These are phyloP conservation scores for Agraylea sexmaculata DNA, from an alignment of 1,140 invertebrate genomes.

Conservation along the genomic window DNA sequence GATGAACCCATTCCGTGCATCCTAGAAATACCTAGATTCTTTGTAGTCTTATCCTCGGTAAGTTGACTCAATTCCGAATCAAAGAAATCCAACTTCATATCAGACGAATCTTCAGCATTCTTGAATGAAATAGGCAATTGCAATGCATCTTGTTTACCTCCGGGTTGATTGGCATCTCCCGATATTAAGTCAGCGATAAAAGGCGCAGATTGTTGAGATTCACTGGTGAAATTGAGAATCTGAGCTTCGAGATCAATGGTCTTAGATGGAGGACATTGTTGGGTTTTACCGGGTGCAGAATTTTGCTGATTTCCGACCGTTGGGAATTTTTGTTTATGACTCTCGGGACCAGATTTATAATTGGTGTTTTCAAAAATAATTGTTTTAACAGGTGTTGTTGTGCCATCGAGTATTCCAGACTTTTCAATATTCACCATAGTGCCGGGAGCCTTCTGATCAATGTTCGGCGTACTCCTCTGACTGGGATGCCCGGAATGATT, in stretches of 20 bases:
- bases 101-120: conserved; percentile 64
- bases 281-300: conserved; percentile 18
- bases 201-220: conserved; percentile 29
- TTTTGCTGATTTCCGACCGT: conserved; percentile 26
- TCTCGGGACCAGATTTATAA: conserved; percentile 56
- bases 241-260: conserved; percentile 29
- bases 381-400: conserved; percentile 68
- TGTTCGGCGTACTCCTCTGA: conserved; percentile 46
- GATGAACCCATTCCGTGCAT: conserved; percentile 43
- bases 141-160: conserved; percentile 23
- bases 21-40: conserved; percentile 48
- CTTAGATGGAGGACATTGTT: conserved; percentile 24
- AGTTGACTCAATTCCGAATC: conserved; percentile 66
- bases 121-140: conserved; percentile 37
- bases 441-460: conserved; percentile 31
- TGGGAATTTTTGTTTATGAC: conserved; percentile 49
- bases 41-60: conserved; percentile 59
- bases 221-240: conserved; percentile 31
- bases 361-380: conserved; percentile 90
- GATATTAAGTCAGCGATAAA: conserved; percentile 37
- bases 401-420: conserved; percentile 51
- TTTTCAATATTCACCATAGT: conserved; percentile 29
- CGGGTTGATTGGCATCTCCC: conserved; percentile 27
- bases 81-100: conserved; percentile 89
- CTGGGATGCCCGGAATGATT: conserved; percentile 38